Conservation (phyloP, 2,888 invertebrate genomes). For the Eristalis pertinax region DNA sequence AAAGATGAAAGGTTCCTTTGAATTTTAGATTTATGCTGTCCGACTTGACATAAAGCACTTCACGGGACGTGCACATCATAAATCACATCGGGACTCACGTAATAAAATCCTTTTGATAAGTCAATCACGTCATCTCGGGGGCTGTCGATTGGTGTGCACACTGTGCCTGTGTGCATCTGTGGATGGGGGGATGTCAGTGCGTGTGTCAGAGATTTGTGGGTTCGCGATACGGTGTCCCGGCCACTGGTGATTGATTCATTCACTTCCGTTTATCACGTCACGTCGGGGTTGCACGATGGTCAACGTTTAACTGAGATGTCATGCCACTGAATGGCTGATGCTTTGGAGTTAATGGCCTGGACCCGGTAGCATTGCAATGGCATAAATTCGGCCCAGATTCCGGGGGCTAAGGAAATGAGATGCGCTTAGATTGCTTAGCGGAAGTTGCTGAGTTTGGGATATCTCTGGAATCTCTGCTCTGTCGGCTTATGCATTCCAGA, state of each 20-base stretch:
- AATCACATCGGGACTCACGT: slow-evolving; percentile 64
- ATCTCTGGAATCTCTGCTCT: no score
- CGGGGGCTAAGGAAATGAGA: no score
- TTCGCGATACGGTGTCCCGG: not conserved
- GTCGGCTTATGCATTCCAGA: no score
- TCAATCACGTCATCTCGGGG: slow-evolving; percentile 63
- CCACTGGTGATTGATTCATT: slow-evolving; percentile 54
- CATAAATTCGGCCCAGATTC: no score
- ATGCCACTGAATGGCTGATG: not conserved
- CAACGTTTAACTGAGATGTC: not conserved
- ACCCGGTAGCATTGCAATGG: no score
- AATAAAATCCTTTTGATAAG: slow-evolving; percentile 71
- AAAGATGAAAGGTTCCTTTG: slow-evolving; percentile 70
- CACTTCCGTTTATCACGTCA: slow-evolving; percentile 59
- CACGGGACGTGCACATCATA: slow-evolving; percentile 64
- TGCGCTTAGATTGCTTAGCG: no score
- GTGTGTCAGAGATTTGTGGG: not conserved
- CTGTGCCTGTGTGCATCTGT: not conserved
- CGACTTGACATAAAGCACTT: slow-evolving; percentile 71
- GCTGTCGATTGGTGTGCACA: not conserved
- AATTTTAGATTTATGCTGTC: slow-evolving; percentile 72
- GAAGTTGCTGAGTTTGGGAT: no score
- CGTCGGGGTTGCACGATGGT: not conserved
- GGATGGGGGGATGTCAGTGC: not conserved
- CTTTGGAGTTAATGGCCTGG: not conserved